Percentiles rank a stretch among this genome's conserved stretches.
phyloP scores from a whole-genome alignment of 2,113 vertebrate species.

The Gnathonemus echidnorhynchus region DNA sequence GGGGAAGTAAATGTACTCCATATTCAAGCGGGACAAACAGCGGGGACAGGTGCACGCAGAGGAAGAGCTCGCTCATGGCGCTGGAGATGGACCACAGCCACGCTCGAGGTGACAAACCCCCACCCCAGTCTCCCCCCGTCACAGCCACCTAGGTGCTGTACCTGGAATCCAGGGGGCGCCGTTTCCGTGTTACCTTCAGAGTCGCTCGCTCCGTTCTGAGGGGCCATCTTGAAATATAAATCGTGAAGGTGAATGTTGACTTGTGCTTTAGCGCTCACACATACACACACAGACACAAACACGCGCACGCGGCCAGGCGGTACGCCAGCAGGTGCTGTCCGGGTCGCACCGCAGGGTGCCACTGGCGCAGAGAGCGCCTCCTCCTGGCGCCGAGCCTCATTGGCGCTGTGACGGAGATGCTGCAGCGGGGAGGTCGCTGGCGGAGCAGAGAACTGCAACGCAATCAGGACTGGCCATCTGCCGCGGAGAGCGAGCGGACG shows the following conservation, averaged over 20 bases:
- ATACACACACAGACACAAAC: neutral
- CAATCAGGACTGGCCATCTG: neutral
- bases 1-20: neutral
- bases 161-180: constrained; percentile 54
- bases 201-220: constrained; percentile 42
- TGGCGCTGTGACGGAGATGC: neutral
- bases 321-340: neutral
- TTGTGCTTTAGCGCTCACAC: neutral
- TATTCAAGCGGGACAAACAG: neutral
- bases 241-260: constrained; percentile 10
- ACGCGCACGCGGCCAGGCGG: neutral
- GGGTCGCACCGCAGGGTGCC: neutral
- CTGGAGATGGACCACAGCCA: neutral
- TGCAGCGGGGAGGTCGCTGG: neutral
- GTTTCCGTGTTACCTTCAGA: constrained; percentile 44
- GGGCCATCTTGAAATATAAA: constrained; percentile 46
- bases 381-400: neutral
- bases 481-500: neutral
- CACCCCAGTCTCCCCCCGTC: neutral
- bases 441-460: neutral
- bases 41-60: neutral
- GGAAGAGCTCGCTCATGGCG: neutral
- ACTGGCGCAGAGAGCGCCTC: neutral
- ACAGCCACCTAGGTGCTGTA: constrained; percentile 30
- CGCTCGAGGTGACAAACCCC: neutral